Evolutionary conservation across 35 echinoderm and acorn worm genomes (phyloP), one percentile per base, ranked within the genome.

Genomic region (Ophiothrix spiculata): DNA sequence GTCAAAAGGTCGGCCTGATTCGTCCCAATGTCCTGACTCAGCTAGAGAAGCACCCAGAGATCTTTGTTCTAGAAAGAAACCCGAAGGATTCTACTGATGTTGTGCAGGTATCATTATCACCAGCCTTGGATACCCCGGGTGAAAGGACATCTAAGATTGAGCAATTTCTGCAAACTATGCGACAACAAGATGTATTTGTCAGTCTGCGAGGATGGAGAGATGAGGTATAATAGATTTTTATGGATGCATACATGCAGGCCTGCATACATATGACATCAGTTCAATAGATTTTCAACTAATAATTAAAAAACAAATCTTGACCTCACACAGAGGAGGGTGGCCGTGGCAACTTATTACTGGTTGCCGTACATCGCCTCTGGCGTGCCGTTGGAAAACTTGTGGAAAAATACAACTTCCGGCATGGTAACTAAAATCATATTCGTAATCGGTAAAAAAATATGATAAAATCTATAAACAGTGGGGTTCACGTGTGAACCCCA

Each of bases 161-260:
- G n/a, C 64, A 85, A 23, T 56, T 93, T 81, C 46, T 89, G 23
- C 37, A 84, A 34, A 34, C n/a, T 39, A 45, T 81, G 36, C 41
- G 82, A 79, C 11, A 88, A 23, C 64, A 80, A 40, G 81, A 75
- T 31, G 54, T 64, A 76, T 88, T 89, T 81, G 32, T 73, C 35
- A 79, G 80, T 0, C 80, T 93, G 23, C 40, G 56, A 63, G 91
- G 91, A 21, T 93, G 91, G 91, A 84, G 91, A 38, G 69, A 93
- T 86, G 91, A 93, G 91, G 91, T 93, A n/a, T n/a, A n/a, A n/a
- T 19, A 14, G 39, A 37, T 21, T 8, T 28, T 16, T 16, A 35
- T 84, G 36, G 19, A 21, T 37, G 8, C 39, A 81, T 17, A 33
- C 17, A 8, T 37, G 17, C 39, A 46, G 11, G 10, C 17, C 17